Percentiles rank a stretch among this genome's conserved stretches.
Conservation (phyloP, 2,888 invertebrate genomes). For the Volucella bombylans region DNA sequence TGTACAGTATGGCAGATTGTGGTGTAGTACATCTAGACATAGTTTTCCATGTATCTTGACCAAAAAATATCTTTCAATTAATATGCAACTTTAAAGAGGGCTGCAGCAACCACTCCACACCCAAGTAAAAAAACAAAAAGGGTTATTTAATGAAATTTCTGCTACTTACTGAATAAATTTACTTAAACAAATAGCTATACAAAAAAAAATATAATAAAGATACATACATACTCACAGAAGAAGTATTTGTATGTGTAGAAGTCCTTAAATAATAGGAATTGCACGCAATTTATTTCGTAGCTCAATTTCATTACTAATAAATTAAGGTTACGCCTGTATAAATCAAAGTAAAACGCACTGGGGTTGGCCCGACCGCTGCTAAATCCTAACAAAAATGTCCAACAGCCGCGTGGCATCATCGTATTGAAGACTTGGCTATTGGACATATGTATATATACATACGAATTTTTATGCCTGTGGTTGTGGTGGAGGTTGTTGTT, state of each 20-base stretch:
- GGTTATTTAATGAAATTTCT: conserved; percentile 64
- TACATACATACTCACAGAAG: conserved; percentile 20
- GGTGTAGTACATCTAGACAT: conserved; percentile 53
- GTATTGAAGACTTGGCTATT: conserved; percentile 25
- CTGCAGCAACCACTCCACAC: neutral
- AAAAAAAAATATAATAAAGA: conserved; percentile 42
- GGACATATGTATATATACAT: no score
- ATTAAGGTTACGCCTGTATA: conserved; percentile 71
- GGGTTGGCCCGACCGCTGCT: conserved; percentile 24
- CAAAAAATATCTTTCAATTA: conserved; percentile 28
- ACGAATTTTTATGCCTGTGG: no score
- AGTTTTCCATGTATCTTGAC: conserved; percentile 49
- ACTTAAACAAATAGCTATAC: conserved; percentile 63
- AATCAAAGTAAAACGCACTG: conserved; percentile 72
- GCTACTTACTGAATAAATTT: conserved; percentile 68
- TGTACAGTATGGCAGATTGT: conserved; percentile 73
- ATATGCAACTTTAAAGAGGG: conserved; percentile 43
- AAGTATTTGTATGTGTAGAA: conserved; percentile 57
- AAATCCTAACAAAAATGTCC: neutral
- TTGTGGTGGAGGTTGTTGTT: no score
- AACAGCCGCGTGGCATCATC: conserved; percentile 25
- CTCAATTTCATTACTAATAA: conserved; percentile 68
- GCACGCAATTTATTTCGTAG: conserved; percentile 78
- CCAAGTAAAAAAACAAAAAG: conserved; percentile 28
- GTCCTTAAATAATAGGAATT: conserved; percentile 81